Conservation (phyloP, 2,113 vertebrate species). For the Geococcyx californianus region DNA sequence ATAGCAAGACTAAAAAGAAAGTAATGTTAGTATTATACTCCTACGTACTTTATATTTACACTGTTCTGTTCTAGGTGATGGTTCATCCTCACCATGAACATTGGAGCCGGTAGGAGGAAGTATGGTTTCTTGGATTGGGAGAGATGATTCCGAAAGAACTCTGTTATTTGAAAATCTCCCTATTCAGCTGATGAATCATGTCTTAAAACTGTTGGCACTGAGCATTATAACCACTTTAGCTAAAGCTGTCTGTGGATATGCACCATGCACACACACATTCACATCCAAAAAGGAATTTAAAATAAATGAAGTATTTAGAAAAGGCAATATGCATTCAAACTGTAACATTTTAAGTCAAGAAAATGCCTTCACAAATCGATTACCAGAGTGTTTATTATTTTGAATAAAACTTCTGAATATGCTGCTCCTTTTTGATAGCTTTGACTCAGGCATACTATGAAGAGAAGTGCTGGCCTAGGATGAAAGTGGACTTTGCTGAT, state of each 20-base stretch:
- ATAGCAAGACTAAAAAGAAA: background rate
- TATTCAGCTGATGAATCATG: background rate
- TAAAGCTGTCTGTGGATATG: accelerated
- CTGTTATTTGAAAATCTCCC: background rate
- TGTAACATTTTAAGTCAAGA: background rate
- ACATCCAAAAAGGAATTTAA: background rate
- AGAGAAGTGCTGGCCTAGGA: background rate
- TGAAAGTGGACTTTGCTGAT: background rate
- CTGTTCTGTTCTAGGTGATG: background rate
- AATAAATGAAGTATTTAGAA: background rate
- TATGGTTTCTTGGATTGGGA: background rate
- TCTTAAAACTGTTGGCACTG: background rate
- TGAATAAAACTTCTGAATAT: background rate
- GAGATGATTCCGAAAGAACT: background rate
- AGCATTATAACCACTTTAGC: background rate
- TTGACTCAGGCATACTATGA: background rate
- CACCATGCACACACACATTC: accelerated
- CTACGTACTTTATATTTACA: background rate
- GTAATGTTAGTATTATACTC: background rate
- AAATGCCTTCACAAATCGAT: background rate
- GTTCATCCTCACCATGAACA: background rate
- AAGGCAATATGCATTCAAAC: background rate
- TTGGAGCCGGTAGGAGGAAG: background rate
- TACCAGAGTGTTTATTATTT: background rate
- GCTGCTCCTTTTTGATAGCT: background rate